These are phyloP conservation scores for Champsocephalus esox DNA, from an alignment of 2,797 vertebrate genomes.

Conservation along the genomic window DNA sequence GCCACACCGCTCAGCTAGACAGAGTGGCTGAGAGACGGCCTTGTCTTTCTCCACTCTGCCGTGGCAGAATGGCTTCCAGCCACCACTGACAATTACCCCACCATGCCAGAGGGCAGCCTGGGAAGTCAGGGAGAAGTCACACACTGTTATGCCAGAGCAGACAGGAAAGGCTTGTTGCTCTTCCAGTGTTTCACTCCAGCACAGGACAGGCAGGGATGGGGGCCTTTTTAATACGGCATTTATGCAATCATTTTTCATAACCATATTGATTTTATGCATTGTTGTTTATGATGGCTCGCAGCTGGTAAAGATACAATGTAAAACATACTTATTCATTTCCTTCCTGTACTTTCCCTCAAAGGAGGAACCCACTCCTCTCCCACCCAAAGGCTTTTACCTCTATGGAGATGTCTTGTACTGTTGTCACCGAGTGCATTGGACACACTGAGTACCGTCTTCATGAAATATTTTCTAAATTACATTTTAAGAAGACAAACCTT, in stretches of 20 bases:
- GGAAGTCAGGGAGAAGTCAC: conserved; percentile 87
- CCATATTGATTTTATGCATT: no score
- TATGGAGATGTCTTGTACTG: no score
- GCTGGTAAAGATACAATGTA: no score
- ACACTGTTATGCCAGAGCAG: conserved; percentile 77
- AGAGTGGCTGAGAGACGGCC: conserved; percentile 69
- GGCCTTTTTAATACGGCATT: no score
- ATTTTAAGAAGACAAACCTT: conserved; percentile 62
- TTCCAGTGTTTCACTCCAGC: conserved; percentile 64
- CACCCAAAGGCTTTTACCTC: no score
- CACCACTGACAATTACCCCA: conserved; percentile 76
- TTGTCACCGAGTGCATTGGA: conserved; percentile 58
- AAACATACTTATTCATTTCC: no score
- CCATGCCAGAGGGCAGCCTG: conserved; percentile 74
- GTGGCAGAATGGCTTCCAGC: conserved; percentile 77
- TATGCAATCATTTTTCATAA: no score
- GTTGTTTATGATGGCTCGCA: no score
- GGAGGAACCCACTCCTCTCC: no score
- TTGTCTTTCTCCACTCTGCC: conserved; percentile 86
- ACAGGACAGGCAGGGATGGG: conserved; percentile 30
- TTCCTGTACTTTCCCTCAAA: no score
- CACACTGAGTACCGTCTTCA: conserved; percentile 60
- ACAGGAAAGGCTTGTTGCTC: conserved; percentile 78
- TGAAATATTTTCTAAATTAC: conserved; percentile 66
- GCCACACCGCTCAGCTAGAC: conserved; percentile 65